Conservation (phyloP, 2,797 vertebrate genomes). For the Adelosebastes latens region DNA sequence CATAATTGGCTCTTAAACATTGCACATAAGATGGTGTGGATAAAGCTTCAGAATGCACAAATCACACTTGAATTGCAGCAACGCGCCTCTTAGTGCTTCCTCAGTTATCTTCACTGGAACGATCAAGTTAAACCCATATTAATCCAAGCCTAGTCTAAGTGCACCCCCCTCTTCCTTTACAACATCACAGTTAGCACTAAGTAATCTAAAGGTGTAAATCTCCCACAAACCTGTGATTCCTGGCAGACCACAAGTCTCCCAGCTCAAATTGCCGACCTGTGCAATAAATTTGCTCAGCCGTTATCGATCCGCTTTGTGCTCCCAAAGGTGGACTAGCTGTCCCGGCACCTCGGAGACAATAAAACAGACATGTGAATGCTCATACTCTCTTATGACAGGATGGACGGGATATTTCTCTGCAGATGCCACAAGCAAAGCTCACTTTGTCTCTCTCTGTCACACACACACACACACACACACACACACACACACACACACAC, state of each 20-base stretch:
- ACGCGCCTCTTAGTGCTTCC: not conserved
- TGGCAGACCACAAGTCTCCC: not conserved
- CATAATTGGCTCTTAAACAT: not conserved
- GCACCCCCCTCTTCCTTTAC: not conserved
- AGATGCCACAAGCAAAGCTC: slow-evolving; percentile 17
- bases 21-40: slow-evolving; percentile 5
- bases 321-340: slow-evolving; percentile 18
- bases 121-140: slow-evolving; percentile 15
- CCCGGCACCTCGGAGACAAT: slow-evolving; percentile 25
- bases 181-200: slow-evolving; percentile 23
- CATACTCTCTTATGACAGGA: not conserved
- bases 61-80: not conserved
- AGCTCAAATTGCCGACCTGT: slow-evolving; percentile 28
- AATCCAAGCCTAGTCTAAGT: slow-evolving; percentile 19
- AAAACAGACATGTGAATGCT: not conserved
- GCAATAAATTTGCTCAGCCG: slow-evolving; percentile 55
- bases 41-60: not conserved
- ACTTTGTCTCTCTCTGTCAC: not conserved
- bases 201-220: slow-evolving; percentile 40
- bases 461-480: not conserved
- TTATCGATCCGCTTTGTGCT: slow-evolving; percentile 55
- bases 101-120: not conserved
- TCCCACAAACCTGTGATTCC: slow-evolving; percentile 41
- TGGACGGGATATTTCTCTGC: not conserved
- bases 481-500: not conserved